Evolutionary conservation across 2,113 vertebrate species (phyloP).

Genomic region (Panthera leo): DNA sequence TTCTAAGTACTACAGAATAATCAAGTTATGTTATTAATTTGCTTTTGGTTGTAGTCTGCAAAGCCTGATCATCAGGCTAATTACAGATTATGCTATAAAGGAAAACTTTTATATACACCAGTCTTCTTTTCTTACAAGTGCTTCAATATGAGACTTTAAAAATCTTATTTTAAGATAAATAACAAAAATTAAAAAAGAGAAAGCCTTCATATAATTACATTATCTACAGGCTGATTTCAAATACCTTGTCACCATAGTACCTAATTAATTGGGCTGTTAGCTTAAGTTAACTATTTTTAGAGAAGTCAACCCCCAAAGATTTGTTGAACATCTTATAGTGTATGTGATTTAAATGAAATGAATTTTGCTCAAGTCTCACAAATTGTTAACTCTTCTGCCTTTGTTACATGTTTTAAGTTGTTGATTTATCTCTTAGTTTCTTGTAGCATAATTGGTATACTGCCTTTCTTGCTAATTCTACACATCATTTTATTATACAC

Average conservation of each 20-base stretch:
- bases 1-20: background rate
- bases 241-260: background rate
- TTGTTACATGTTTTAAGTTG: conserved; percentile 31
- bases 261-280: background rate
- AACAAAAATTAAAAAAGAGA: background rate
- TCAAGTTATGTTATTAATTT: conserved; percentile 39
- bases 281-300: background rate
- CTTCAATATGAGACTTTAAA: background rate
- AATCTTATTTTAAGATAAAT: conserved; percentile 2
- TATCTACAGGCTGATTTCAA: background rate
- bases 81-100: background rate
- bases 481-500: background rate
- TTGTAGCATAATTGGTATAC: background rate
- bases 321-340: background rate
- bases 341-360: background rate
- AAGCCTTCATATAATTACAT: background rate
- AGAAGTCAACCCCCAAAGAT: background rate
- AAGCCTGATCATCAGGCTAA: background rate
- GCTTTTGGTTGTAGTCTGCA: background rate
- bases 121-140: background rate
- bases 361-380: conserved; percentile 14
- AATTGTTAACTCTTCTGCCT: background rate
- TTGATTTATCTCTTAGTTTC: conserved; percentile 1
- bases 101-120: background rate
- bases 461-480: background rate